Evolutionary conservation across 2,797 vertebrate genomes (phyloP), one percentile per base, ranked within the genome.

Genomic region (Megaceryle alcyon): DNA sequence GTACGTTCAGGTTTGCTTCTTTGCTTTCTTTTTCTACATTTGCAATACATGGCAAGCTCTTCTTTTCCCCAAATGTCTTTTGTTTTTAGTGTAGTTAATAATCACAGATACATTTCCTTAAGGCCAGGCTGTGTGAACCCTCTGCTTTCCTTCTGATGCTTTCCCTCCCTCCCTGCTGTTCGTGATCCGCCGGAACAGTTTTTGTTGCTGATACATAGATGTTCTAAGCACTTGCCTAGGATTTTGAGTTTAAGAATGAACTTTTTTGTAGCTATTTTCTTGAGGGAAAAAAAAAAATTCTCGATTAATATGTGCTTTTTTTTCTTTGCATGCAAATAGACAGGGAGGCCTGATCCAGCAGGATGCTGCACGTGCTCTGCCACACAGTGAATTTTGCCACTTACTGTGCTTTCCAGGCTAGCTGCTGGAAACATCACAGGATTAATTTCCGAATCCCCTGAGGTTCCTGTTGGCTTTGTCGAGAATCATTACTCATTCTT

Each of bases 381-480:
- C 57, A n/a, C 82, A 83, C 37, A 28, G 76, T 49, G 82, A 73
- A 54, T 68, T 64, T 57, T 94, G 79, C 75, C 65, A 8, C 48
- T 86, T 73, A 23, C 81, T 72, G 84, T 0, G 0, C 82, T 91
- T 91, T 72, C 66, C 49, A 72, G 77, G 44, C 61, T 88, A 65
- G 81, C 60, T 92, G 90, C 70, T 94, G 83, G 72, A 89, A 94
- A 91, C 66, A 43, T 94, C 83, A 68, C 44, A 51, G 83, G 75
- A 86, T 93, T 94, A 72, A 83, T 94, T 82, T 95, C 90, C 59
- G 70, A 88, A 68, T 94, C 78, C 86, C 60, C 56, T 35, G 84
- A 92, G 81, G 53, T 95, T 84, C 78, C 75, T 64, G n/a, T 66
- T 92, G 92, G 59, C 73, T 95, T 93, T 96, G 77, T 88, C 73